phyloP scores from a whole-genome alignment of 1,140 invertebrate species.

The Heterodera schachtii region DNA sequence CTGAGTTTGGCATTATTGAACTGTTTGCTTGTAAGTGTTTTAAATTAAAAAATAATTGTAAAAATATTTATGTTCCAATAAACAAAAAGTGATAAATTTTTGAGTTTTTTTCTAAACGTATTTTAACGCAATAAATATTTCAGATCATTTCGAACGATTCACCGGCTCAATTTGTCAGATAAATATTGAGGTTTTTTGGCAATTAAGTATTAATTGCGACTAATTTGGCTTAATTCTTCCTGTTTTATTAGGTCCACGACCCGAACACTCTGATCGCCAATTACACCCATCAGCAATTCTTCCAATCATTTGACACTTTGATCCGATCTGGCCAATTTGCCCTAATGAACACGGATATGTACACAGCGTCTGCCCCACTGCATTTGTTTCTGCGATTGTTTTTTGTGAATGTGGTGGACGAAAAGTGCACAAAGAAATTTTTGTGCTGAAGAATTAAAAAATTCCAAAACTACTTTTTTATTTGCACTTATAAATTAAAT shows the following conservation, averaged over 20 bases:
- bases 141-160: no score
- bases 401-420: conserved; percentile 15
- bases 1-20: conserved; percentile 29
- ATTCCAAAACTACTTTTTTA: no score
- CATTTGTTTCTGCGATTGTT: conserved; percentile 23
- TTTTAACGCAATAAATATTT: no score
- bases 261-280: conserved; percentile 9
- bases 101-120: no score
- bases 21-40: not conserved
- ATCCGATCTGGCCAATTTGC: conserved; percentile 19
- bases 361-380: not conserved
- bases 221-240: no score
- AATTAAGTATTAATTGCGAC: no score
- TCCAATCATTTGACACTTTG: conserved; percentile 13
- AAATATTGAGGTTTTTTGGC: not conserved
- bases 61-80: no score
- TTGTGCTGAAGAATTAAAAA: no score
- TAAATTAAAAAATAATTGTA: no score
- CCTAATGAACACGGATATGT: conserved; percentile 24
- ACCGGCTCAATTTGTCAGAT: not conserved
- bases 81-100: no score
- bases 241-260: not conserved
- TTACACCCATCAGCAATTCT: conserved; percentile 24
- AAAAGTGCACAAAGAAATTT: conserved; percentile 20
- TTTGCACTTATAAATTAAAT: no score